Evolutionary conservation across 2,888 invertebrate species (phyloP).

Genomic region (Phlogophora meticulosa): DNA sequence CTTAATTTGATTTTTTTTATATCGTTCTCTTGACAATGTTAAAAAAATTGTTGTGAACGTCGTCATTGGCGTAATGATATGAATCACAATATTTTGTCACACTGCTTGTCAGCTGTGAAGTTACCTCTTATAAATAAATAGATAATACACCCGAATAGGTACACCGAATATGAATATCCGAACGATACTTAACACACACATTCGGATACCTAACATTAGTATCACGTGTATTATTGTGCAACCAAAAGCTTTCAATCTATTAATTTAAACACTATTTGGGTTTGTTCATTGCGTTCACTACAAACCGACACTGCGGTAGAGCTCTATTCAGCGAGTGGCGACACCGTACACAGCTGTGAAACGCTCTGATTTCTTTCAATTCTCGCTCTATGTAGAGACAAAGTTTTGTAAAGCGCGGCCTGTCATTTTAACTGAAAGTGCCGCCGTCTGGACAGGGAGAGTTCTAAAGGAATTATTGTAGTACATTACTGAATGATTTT

Average conservation of each 20-base stretch:
- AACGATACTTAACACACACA: no score
- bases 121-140: no score
- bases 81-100: no score
- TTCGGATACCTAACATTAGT: no score
- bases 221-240: background rate
- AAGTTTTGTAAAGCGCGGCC: constrained; percentile 55
- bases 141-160: no score
- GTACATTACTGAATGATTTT: background rate
- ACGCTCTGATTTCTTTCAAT: constrained; percentile 64
- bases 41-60: no score
- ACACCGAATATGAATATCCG: no score
- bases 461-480: constrained; percentile 22
- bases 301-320: constrained; percentile 6
- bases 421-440: constrained; percentile 43
- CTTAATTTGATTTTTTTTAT: no score
- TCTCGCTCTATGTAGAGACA: constrained; percentile 18
- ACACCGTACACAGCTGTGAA: constrained; percentile 18
- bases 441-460: constrained; percentile 33
- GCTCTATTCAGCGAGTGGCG: constrained; percentile 49
- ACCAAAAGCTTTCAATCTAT: background rate
- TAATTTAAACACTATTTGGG: background rate
- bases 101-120: no score
- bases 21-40: no score
- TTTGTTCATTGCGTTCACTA: background rate
- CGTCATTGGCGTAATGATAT: no score